These are phyloP conservation scores for Chironex yamaguchii DNA, from an alignment of 30 jellyfish, hydroid and myxozoan species.

Conservation along the genomic window DNA sequence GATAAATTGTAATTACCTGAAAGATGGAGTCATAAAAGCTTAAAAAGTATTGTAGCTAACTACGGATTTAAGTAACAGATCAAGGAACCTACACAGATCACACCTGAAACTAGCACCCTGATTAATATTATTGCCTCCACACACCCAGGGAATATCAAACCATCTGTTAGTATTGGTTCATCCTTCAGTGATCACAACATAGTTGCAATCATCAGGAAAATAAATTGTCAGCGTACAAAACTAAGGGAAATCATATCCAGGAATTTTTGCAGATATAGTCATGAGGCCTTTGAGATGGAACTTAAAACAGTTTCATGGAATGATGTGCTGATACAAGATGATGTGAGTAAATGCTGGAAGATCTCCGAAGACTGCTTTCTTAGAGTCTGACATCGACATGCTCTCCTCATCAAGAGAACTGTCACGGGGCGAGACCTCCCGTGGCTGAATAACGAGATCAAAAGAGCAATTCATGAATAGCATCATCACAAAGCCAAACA, in stretches of 20 bases:
- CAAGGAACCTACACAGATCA: slow-evolving; percentile 32
- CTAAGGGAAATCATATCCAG: slow-evolving; percentile 37
- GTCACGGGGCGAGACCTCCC: slow-evolving; percentile 69
- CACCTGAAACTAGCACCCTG: slow-evolving; percentile 52
- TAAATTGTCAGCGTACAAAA: slow-evolving; percentile 56
- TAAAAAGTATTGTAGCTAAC: slow-evolving; percentile 54
- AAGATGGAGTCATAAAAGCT: slow-evolving; percentile 5
- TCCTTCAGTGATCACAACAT: slow-evolving; percentile 73
- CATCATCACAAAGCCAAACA: slow-evolving; percentile 64
- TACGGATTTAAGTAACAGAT: slow-evolving; percentile 52
- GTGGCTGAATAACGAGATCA: slow-evolving; percentile 67
- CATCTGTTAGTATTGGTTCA: slow-evolving; percentile 68
- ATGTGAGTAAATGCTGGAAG: slow-evolving; percentile 53
- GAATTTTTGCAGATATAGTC: slow-evolving; percentile 45
- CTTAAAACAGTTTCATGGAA: slow-evolving; percentile 62
- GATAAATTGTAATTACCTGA: slow-evolving; percentile 10
- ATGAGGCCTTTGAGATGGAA: slow-evolving; percentile 64
- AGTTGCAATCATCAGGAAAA: slow-evolving; percentile 54
- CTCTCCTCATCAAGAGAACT: slow-evolving; percentile 66
- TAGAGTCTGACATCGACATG: slow-evolving; percentile 50
- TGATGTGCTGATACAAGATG: slow-evolving; percentile 10
- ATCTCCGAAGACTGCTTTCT: slow-evolving; percentile 38
- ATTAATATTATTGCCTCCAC: slow-evolving; percentile 65
- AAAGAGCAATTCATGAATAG: slow-evolving; percentile 32
- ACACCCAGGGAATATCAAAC: slow-evolving; percentile 55